Conservation (phyloP, 2,113 vertebrate genomes). For the Nansenia antarctica region DNA sequence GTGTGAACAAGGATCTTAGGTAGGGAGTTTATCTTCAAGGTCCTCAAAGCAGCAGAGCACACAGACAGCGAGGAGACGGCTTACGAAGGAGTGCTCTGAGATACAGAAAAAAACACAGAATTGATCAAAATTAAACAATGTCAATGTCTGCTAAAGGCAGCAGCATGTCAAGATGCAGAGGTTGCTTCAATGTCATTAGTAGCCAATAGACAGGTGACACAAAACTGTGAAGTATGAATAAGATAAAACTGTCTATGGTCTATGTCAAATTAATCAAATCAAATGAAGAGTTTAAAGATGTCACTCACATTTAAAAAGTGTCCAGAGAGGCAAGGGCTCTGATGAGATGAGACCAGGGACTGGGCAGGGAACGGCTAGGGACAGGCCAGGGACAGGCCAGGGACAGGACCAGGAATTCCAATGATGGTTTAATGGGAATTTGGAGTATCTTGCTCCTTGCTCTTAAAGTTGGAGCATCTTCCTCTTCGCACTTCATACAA, state of each 20-base stretch:
- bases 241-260: neutral
- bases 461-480: neutral
- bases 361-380: no score
- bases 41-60: neutral
- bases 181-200: no score
- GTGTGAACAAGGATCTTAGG: neutral
- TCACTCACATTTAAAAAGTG: slow-evolving; percentile 8
- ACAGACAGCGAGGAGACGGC: neutral
- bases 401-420: no score
- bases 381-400: no score
- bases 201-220: no score
- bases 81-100: neutral
- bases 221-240: no score
- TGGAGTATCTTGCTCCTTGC: neutral
- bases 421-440: neutral
- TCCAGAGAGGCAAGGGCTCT: slow-evolving; percentile 29
- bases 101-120: neutral
- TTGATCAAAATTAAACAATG: neutral
- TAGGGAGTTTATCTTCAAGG: neutral
- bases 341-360: neutral
- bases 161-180: neutral
- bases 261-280: neutral
- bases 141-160: no score
- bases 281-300: neutral
- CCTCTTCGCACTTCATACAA: neutral